Conservation (phyloP, 2,888 invertebrate genomes). For the Tinea trinotella region DNA sequence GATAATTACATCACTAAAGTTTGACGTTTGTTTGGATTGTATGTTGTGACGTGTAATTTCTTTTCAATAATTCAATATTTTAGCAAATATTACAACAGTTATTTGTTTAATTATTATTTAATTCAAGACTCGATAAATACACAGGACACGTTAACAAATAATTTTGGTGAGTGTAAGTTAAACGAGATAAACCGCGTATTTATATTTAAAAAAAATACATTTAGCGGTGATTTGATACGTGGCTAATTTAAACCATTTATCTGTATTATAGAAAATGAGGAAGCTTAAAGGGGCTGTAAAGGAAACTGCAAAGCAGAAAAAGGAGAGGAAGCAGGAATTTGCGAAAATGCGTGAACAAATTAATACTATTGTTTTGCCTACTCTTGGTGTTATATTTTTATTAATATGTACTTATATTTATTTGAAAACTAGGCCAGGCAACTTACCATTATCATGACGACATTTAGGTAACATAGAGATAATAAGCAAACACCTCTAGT, state of each 20-base stretch:
- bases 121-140: not conserved
- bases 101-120: not conserved
- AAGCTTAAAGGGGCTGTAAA: constrained; percentile 86
- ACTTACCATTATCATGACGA: constrained; percentile 50
- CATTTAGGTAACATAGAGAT: too few relatives aligned
- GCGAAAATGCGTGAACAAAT: constrained; percentile 83
- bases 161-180: not conserved
- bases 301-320: constrained; percentile 87
- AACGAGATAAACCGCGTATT: not conserved
- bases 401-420: constrained; percentile 84
- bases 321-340: constrained; percentile 88
- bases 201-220: not conserved
- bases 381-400: constrained; percentile 77
- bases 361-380: constrained; percentile 84
- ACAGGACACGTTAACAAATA: not conserved
- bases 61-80: not conserved
- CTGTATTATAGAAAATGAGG: constrained; percentile 73
- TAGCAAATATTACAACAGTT: not conserved
- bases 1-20: not conserved
- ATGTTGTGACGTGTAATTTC: not conserved
- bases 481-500: too few relatives aligned
- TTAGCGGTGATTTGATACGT: too few relatives aligned
- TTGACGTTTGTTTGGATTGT: not conserved
- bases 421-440: constrained; percentile 80
- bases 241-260: not conserved